phyloP scores from a whole-genome alignment of 53 echinoderm and acorn worm genomes.

The Paracentrotus lividus region DNA sequence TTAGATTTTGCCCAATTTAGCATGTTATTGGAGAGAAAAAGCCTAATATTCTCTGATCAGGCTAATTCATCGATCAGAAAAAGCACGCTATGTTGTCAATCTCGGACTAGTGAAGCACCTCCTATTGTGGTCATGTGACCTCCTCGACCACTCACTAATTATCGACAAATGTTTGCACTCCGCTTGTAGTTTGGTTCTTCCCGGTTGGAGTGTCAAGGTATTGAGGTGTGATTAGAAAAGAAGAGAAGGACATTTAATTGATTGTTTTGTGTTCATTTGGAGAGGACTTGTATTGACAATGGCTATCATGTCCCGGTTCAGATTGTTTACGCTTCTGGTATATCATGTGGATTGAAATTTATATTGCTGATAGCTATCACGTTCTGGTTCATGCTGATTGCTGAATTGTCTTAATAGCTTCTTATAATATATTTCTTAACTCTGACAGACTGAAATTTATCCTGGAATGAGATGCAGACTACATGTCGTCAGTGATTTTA shows the following conservation, averaged over 20 bases:
- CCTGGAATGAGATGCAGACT: too few relatives aligned
- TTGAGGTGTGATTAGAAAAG: neutral
- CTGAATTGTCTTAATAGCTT: neutral
- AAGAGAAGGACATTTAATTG: neutral
- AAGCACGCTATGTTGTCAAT: too few relatives aligned
- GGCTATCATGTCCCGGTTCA: neutral
- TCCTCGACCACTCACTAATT: neutral
- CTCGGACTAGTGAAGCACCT: too few relatives aligned
- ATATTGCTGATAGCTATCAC: too few relatives aligned
- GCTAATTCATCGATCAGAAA: too few relatives aligned
- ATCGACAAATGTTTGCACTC: slow-evolving; percentile 29
- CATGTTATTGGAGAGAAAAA: too few relatives aligned
- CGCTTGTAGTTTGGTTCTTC: slow-evolving; percentile 1
- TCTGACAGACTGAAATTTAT: neutral
- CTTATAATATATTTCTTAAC: neutral
- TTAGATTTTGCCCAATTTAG: too few relatives aligned
- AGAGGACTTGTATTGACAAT: neutral
- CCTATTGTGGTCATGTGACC: slow-evolving; percentile 29
- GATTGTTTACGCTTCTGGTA: too few relatives aligned
- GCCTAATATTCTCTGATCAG: too few relatives aligned
- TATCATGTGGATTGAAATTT: too few relatives aligned
- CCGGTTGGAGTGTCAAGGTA: neutral
- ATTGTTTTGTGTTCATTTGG: neutral
- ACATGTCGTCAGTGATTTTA: too few relatives aligned
- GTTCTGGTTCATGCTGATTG: neutral